Evolutionary conservation across 2,888 invertebrate genomes (phyloP).

Genomic region (Helleia helle): DNA sequence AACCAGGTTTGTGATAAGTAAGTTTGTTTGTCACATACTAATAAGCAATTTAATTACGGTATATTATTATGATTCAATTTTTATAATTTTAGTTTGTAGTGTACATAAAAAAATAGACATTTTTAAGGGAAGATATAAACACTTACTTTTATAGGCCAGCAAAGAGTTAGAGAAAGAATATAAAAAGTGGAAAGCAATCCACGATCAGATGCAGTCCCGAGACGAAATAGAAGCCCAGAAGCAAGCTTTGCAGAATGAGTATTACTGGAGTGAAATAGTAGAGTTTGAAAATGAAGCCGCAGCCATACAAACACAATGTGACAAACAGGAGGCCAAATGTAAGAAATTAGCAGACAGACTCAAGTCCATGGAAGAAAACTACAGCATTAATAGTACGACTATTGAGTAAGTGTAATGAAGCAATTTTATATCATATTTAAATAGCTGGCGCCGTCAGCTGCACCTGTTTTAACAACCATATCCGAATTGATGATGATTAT

Average conservation of each 20-base stretch:
- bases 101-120: no score
- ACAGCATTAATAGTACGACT: slow-evolving; percentile 41
- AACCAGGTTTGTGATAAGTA: no score
- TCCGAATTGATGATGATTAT: no score
- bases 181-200: slow-evolving; percentile 67
- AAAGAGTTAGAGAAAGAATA: slow-evolving; percentile 56
- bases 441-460: no score
- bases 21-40: no score
- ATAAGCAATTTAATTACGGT: no score
- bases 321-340: slow-evolving; percentile 52
- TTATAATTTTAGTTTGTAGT: no score
- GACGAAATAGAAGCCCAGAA: slow-evolving; percentile 64
- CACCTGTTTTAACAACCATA: no score
- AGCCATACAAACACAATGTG: slow-evolving; percentile 53
- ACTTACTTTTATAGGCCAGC: slow-evolving; percentile 35
- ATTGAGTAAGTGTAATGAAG: slow-evolving; percentile 49
- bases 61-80: no score
- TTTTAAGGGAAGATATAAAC: slow-evolving; percentile 2
- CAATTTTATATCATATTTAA: no score
- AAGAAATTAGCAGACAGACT: slow-evolving; percentile 47
- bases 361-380: slow-evolving; percentile 41
- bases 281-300: slow-evolving; percentile 43
- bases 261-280: slow-evolving; percentile 65
- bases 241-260: slow-evolving; percentile 68
- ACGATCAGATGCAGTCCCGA: slow-evolving; percentile 70